Conservation (phyloP, 2,113 vertebrate genomes). For the Cariama cristata region DNA sequence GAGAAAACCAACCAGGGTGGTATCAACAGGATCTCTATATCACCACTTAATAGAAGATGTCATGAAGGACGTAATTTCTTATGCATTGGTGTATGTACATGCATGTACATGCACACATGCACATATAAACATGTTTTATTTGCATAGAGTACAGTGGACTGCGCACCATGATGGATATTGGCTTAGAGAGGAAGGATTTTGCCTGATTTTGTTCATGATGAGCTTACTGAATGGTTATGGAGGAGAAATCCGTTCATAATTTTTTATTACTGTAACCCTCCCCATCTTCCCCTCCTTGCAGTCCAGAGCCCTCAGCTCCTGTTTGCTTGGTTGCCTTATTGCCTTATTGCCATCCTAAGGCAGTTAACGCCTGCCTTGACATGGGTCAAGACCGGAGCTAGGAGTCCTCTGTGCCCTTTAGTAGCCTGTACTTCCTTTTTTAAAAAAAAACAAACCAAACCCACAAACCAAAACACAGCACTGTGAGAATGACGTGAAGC, state of each 20-base stretch:
- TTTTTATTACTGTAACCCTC: neutral
- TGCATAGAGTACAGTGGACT: neutral
- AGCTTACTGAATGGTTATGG: neutral
- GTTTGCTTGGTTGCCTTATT: neutral
- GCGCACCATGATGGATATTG: no score
- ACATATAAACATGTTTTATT: neutral
- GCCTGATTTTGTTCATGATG: neutral
- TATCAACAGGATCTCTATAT: neutral
- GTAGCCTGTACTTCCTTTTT: neutral
- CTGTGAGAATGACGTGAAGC: conserved; percentile 11
- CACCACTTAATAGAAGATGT: neutral
- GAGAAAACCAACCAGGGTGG: neutral
- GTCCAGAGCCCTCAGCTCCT: neutral
- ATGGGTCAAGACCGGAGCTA: neutral
- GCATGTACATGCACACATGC: neutral
- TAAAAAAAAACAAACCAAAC: neutral
- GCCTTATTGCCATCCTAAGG: neutral
- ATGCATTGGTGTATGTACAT: neutral
- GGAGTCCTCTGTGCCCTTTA: neutral
- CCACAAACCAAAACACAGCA: neutral
- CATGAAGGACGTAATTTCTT: neutral
- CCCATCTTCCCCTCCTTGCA: neutral
- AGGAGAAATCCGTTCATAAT: neutral
- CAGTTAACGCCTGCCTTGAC: neutral
- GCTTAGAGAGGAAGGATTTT: neutral